Evolutionary conservation across 1,140 invertebrate species (phyloP).

Genomic region (Pygmarrhopalites habei): DNA sequence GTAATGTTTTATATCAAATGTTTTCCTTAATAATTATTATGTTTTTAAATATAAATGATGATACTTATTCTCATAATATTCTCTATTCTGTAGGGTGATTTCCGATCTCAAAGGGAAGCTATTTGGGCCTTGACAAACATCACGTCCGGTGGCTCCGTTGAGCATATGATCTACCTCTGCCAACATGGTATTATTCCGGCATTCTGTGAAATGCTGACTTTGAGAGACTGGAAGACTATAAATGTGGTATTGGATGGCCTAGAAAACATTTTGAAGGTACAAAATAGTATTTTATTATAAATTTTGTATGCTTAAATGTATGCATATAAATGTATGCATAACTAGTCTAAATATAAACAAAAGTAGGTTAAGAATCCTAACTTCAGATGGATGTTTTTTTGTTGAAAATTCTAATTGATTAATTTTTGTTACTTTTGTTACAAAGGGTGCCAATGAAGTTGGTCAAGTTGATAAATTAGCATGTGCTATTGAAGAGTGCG

Average conservation of each 20-base stretch:
- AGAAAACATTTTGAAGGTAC: slow-evolving; percentile 53
- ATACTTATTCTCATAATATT: background rate
- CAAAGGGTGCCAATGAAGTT: slow-evolving; percentile 11
- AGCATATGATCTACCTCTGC: slow-evolving; percentile 61
- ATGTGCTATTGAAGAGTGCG: slow-evolving; percentile 52
- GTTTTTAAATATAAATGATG: background rate
- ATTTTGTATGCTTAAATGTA: too few relatives aligned
- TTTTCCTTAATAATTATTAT: too few relatives aligned
- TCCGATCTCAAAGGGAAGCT: slow-evolving; percentile 70
- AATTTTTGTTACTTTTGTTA: background rate
- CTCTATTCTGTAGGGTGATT: slow-evolving; percentile 56
- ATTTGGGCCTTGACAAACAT: slow-evolving; percentile 75
- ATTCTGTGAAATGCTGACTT: slow-evolving; percentile 49
- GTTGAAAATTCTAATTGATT: background rate
- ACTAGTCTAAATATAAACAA: too few relatives aligned
- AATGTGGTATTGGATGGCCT: slow-evolving; percentile 58
- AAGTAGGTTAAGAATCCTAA: too few relatives aligned
- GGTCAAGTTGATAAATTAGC: slow-evolving; percentile 13
- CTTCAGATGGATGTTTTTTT: too few relatives aligned
- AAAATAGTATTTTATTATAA: background rate
- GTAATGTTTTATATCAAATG: background rate
- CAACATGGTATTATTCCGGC: slow-evolving; percentile 48
- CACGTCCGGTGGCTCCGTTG: slow-evolving; percentile 61
- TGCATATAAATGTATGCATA: too few relatives aligned
- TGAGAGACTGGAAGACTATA: slow-evolving; percentile 54